A percentile compares a stretch with the other conserved stretches of the same genome.
Evolutionary conservation across 2,888 invertebrate genomes (phyloP).

Genomic region (Oeneis ivallda): DNA sequence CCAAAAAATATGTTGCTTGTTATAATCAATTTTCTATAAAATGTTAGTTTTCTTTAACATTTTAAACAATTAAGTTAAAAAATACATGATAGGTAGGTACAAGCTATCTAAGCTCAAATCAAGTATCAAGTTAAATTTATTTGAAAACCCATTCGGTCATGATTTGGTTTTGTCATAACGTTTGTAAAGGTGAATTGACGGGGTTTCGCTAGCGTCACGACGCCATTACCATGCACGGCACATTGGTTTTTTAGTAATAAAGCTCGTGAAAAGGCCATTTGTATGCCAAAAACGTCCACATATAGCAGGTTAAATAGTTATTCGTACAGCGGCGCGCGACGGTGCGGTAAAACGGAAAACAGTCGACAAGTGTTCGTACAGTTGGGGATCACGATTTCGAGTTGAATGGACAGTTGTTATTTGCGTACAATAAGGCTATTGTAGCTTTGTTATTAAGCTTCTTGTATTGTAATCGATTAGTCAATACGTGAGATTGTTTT

Average conservation of each 20-base stretch:
- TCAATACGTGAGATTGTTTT: neutral
- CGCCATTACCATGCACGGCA: slow-evolving; percentile 24
- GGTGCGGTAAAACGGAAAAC: slow-evolving; percentile 30
- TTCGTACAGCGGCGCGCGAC: slow-evolving; percentile 15
- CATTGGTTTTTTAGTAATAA: slow-evolving; percentile 29
- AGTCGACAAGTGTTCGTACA: slow-evolving; percentile 16
- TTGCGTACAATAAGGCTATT: slow-evolving; percentile 17
- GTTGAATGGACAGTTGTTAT: slow-evolving; percentile 15
- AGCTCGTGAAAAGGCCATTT: slow-evolving; percentile 36
- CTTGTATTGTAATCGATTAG: neutral
- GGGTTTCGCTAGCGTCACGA: slow-evolving; percentile 26
- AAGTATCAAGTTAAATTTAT: neutral
- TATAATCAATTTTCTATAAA: too few relatives aligned
- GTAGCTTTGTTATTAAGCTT: slow-evolving; percentile 9
- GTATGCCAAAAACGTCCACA: slow-evolving; percentile 36
- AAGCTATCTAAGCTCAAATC: neutral
- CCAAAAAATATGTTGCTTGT: too few relatives aligned
- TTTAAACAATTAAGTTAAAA: too few relatives aligned
- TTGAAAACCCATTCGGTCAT: neutral
- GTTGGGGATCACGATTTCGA: slow-evolving; percentile 23
- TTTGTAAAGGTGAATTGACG: slow-evolving; percentile 9
- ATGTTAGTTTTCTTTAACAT: too few relatives aligned
- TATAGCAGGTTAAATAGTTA: slow-evolving; percentile 32
- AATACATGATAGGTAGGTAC: too few relatives aligned
- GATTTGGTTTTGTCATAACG: slow-evolving; percentile 12